phyloP scores from a whole-genome alignment of 92 coral and sea anemone species.

The Plumapathes pennacea region DNA sequence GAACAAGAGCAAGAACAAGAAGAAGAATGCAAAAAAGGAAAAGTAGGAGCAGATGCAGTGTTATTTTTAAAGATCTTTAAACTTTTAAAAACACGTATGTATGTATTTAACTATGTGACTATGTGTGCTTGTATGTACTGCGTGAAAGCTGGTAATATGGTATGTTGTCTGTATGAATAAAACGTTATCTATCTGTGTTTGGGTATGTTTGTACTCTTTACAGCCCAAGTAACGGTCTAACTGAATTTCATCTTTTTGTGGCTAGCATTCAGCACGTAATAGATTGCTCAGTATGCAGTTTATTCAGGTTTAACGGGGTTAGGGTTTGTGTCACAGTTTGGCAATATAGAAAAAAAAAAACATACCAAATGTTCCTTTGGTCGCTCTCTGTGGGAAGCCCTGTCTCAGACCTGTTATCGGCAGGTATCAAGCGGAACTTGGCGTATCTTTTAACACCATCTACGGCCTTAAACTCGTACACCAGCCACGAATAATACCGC shows the following conservation, averaged over 20 bases:
- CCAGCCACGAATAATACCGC: conserved; percentile 67
- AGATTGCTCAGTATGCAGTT: background rate
- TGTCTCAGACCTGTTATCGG: conserved; percentile 58
- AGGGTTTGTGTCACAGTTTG: background rate
- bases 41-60: no score
- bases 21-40: no score
- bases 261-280: no score
- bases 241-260: background rate
- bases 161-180: no score
- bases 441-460: conserved; percentile 66
- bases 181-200: no score
- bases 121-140: no score
- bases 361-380: conserved; percentile 73
- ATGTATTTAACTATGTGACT: no score
- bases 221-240: no score
- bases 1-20: background rate
- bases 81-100: no score
- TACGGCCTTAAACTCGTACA: conserved; percentile 54
- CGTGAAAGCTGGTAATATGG: no score
- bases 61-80: no score
- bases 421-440: conserved; percentile 64
- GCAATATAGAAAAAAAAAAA: background rate
- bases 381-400: conserved; percentile 67
- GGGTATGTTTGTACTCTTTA: no score
- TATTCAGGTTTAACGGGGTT: background rate